phyloP scores from a whole-genome alignment of 2,888 invertebrate species.

The Dyspetes luteomarginatus region DNA sequence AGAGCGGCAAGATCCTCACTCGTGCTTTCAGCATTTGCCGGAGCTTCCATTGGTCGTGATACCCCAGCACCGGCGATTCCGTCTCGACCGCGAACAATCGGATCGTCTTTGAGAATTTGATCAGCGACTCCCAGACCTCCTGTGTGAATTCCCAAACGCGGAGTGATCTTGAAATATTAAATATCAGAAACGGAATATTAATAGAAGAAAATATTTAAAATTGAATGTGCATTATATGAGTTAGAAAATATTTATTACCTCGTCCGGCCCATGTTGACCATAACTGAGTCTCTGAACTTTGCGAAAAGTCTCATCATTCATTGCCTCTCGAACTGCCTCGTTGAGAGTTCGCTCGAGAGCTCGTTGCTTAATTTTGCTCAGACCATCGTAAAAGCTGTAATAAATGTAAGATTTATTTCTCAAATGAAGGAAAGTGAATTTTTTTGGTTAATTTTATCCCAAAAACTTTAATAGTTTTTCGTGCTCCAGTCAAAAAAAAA shows the following conservation, averaged over 20 bases:
- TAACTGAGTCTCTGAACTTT: constrained; percentile 90
- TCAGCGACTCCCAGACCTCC: constrained; percentile 42
- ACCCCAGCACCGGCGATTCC: constrained; percentile 25
- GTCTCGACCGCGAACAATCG: constrained; percentile 16
- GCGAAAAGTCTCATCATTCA: constrained; percentile 88
- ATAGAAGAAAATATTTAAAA: background rate
- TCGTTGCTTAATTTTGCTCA: constrained; percentile 82
- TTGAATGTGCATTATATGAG: background rate
- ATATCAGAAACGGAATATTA: constrained; percentile 1
- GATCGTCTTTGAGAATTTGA: constrained; percentile 27
- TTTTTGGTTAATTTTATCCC: too few relatives aligned
- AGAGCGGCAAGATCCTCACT: constrained; percentile 86
- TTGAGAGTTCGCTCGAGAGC: constrained; percentile 87
- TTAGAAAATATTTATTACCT: constrained; percentile 83
- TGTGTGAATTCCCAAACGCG: constrained; percentile 73
- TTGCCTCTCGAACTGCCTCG: constrained; percentile 87
- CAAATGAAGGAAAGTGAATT: too few relatives aligned
- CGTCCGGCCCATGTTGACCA: constrained; percentile 88
- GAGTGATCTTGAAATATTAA: constrained; percentile 72
- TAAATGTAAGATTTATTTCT: background rate
- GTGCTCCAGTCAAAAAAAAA: too few relatives aligned
- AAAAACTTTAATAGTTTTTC: too few relatives aligned
- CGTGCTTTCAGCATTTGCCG: constrained; percentile 72
- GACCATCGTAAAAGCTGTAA: constrained; percentile 84
- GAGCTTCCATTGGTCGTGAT: constrained; percentile 79